Base-by-base conservation (phyloP, 2,113 vertebrate genomes). In the Copsychus sechellarum region DNA sequence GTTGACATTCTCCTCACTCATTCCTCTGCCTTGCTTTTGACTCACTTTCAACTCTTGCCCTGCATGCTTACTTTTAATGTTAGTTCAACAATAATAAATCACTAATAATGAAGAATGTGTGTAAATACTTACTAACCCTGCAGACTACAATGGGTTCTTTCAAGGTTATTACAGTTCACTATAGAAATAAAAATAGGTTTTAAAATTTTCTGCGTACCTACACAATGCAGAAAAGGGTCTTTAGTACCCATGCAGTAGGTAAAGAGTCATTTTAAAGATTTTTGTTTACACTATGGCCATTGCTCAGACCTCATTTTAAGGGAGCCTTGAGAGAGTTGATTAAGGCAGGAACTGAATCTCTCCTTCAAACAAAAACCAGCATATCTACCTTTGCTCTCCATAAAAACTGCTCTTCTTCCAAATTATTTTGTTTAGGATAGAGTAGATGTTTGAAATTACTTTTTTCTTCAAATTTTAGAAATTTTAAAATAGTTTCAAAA, bases 41-140 rank as follows among this genome's bases (percentile, higher is more conserved):
- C 61, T 92, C 58, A 53, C 47, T 88, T 92, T 57, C 77, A 67
- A 83, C 88, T 94, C 91, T 88, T 95, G 93, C 57, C 73, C 67
- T 72, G 42, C 38, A 28, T 40, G 58, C 77, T 88, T 72, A 84
- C 71, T 62, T 86, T 65, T 90, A 91, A 93, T 95, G 77, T 90
- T 78, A 79, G 51, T 57, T 94, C 85, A 95, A 79, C 86, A 89
- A 92, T 40, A 95, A 96, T 95, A 96, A 96, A 97, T 96, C 95
- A 86, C 82, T 85, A 92, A 90, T 42, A 91, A 65, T 42, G 53
- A 92, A 95, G 85, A 92, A 96, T 43, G 80, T 66, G 48, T 71
- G 61, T 84, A 95, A 95, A 94, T 74, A 81, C 78, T 65, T 90
- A 85, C 83, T 77, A 88, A 91, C 69, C 45, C 62, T n/a, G 65